Evolutionary conservation across 1,140 invertebrate species (phyloP).

Genomic region (Drosophila murphyi): DNA sequence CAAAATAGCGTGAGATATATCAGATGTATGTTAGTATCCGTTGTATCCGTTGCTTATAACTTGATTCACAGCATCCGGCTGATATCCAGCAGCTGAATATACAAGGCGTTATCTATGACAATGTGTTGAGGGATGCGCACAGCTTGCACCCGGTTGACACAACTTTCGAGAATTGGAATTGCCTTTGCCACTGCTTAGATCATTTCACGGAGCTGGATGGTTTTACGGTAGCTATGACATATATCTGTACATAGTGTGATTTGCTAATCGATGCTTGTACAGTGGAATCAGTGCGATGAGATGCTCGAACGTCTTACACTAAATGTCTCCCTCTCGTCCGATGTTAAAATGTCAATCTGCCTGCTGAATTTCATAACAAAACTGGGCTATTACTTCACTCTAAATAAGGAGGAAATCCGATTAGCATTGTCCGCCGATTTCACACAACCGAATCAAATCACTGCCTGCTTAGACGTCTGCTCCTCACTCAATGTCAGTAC

Average conservation of each 20-base stretch:
- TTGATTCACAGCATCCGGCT: slow-evolving; percentile 19
- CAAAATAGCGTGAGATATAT: slow-evolving; percentile 43
- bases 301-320: slow-evolving; percentile 64
- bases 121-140: slow-evolving; percentile 58
- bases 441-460: slow-evolving; percentile 20
- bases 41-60: neutral
- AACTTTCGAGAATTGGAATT: slow-evolving; percentile 53
- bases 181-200: slow-evolving; percentile 63
- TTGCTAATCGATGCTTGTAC: neutral
- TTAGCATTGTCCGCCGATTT: slow-evolving; percentile 40
- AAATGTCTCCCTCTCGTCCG: slow-evolving; percentile 56
- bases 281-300: slow-evolving; percentile 75
- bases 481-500: slow-evolving; percentile 46
- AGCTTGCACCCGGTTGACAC: slow-evolving; percentile 50
- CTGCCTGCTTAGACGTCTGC: slow-evolving; percentile 42
- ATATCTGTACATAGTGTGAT: neutral
- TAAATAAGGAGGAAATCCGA: slow-evolving; percentile 52
- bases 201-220: slow-evolving; percentile 53
- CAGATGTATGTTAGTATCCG: neutral
- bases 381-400: slow-evolving; percentile 60
- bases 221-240: slow-evolving; percentile 31
- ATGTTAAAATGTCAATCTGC: slow-evolving; percentile 43
- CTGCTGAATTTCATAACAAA: slow-evolving; percentile 59
- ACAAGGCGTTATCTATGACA: slow-evolving; percentile 65
- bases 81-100: slow-evolving; percentile 63